These are phyloP conservation scores for Diplosoma virens DNA, from an alignment of 23 tunicate genomes.

Conservation along the genomic window DNA sequence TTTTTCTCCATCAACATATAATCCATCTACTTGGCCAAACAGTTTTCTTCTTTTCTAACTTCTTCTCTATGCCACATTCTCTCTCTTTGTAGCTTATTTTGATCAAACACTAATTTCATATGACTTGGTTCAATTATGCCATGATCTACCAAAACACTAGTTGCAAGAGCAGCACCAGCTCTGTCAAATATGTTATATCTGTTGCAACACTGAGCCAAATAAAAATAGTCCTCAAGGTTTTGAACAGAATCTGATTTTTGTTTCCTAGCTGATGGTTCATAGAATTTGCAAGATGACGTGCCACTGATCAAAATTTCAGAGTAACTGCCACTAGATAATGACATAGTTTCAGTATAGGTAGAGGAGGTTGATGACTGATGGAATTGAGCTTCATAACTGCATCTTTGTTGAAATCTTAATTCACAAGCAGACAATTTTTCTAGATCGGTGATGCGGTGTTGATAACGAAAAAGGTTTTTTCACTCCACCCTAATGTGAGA, in stretches of 20 bases:
- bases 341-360: not conserved
- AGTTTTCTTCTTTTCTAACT: constrained; percentile 5
- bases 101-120: constrained; percentile 4
- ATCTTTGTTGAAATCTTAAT: constrained; percentile 18
- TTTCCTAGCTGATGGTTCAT: constrained; percentile 2
- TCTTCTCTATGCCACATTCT: constrained; percentile 12
- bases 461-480: no score
- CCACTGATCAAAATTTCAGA: not conserved
- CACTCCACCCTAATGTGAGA: no score
- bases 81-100: constrained; percentile 10
- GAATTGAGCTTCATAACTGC: not conserved
- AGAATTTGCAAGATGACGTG: not conserved
- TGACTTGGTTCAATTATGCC: constrained; percentile 7
- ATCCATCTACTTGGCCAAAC: constrained; percentile 2
- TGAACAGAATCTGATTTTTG: not conserved
- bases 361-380: constrained; percentile 4
- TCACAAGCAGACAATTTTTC: no score
- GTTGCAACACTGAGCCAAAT: constrained; percentile 20
- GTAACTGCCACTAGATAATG: constrained; percentile 3
- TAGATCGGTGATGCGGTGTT: no score
- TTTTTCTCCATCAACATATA: constrained; percentile 24
- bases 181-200: constrained; percentile 20
- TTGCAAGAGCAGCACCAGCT: constrained; percentile 38
- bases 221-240: not conserved
- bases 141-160: constrained; percentile 4